phyloP scores from a whole-genome alignment of 2,113 vertebrate species.

The Alexandromys fortis region DNA sequence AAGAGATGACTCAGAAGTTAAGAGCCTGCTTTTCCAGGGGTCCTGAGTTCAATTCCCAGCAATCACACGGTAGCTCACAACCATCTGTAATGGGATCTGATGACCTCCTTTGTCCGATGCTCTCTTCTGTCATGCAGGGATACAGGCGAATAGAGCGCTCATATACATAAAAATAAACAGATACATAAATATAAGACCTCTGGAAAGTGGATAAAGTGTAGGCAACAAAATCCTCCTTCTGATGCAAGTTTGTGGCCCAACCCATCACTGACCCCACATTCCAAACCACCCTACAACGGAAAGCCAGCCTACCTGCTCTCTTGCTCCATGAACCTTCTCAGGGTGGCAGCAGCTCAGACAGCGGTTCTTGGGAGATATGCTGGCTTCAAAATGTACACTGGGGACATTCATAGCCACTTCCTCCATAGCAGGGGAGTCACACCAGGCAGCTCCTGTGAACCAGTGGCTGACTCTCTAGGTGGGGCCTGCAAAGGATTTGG shows the following conservation, averaged over 20 bases:
- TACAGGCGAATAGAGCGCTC: too few relatives aligned
- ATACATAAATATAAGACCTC: neutral
- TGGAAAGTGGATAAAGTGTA: neutral
- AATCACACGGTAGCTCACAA: too few relatives aligned
- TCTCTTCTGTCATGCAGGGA: too few relatives aligned
- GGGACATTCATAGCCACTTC: conserved; percentile 78
- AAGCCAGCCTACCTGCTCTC: conserved; percentile 82
- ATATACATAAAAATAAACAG: neutral
- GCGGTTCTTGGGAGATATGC: conserved; percentile 89
- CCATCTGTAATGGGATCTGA: too few relatives aligned
- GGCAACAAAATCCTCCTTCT: neutral
- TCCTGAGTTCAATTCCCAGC: too few relatives aligned
- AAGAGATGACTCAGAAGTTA: too few relatives aligned
- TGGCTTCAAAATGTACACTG: conserved; percentile 90
- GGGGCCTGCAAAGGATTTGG: conserved; percentile 13
- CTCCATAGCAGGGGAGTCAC: conserved; percentile 66
- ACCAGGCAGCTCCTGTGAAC: conserved; percentile 27
- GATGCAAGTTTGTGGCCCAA: neutral
- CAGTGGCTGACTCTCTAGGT: conserved; percentile 8
- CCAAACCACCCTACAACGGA: neutral
- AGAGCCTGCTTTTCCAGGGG: too few relatives aligned
- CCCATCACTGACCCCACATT: neutral
- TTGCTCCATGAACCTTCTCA: conserved; percentile 83
- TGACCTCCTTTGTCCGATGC: too few relatives aligned
- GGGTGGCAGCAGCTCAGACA: conserved; percentile 91